Conservation (phyloP, 2,888 invertebrate genomes). For the Galerucella pusilla region DNA sequence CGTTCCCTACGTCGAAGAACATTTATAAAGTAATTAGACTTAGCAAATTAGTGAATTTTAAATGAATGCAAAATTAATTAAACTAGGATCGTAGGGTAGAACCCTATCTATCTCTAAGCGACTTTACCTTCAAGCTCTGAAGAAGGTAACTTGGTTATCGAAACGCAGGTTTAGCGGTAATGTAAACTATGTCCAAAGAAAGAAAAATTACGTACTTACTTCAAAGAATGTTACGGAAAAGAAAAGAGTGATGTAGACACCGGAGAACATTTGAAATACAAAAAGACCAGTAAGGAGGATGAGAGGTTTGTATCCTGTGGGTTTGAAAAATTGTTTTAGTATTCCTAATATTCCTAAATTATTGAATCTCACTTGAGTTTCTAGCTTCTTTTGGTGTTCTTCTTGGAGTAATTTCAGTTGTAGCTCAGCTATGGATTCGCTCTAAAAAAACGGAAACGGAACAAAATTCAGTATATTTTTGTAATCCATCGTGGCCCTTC, state of each 20-base stretch:
- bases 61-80: too few relatives aligned
- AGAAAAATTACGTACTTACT: constrained; percentile 56
- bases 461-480: neutral
- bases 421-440: constrained; percentile 66
- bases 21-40: too few relatives aligned
- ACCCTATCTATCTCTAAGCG: too few relatives aligned
- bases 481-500: too few relatives aligned
- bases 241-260: constrained; percentile 72
- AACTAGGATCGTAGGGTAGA: too few relatives aligned
- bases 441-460: constrained; percentile 54
- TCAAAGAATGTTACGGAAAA: constrained; percentile 72
- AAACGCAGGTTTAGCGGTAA: too few relatives aligned
- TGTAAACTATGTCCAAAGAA: too few relatives aligned
- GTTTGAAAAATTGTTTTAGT: constrained; percentile 65
- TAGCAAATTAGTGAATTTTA: too few relatives aligned
- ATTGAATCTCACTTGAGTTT: constrained; percentile 59
- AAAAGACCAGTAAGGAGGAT: constrained; percentile 69
- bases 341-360: constrained; percentile 56
- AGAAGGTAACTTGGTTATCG: too few relatives aligned
- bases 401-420: constrained; percentile 67
- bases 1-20: too few relatives aligned
- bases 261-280: constrained; percentile 71
- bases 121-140: too few relatives aligned
- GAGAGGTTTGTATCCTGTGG: constrained; percentile 71
- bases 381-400: constrained; percentile 67